Evolutionary conservation across 2,797 vertebrate species (phyloP).

Genomic region (Poeciliopsis gracilis): DNA sequence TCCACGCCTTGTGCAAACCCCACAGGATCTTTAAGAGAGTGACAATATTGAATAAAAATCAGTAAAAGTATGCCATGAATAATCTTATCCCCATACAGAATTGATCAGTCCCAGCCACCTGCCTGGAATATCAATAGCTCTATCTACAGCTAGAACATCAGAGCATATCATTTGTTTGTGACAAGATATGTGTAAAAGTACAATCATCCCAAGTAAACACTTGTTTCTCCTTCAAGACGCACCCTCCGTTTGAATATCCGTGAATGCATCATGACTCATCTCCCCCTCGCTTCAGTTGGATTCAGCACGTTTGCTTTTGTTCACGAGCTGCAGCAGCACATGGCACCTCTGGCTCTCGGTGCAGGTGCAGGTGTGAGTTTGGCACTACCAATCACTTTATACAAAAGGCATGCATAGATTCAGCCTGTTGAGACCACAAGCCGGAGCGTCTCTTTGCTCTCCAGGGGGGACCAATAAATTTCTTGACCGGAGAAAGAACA

Average conservation of each 20-base stretch:
- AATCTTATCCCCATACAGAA: slow-evolving; percentile 67
- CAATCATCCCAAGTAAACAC: slow-evolving; percentile 68
- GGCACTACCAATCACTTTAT: slow-evolving; percentile 66
- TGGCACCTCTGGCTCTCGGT: slow-evolving; percentile 57
- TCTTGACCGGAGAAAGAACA: slow-evolving; percentile 32
- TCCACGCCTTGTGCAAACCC: slow-evolving; percentile 50
- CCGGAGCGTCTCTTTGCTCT: slow-evolving; percentile 40
- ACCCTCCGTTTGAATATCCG: slow-evolving; percentile 15
- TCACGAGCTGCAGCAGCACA: slow-evolving; percentile 61
- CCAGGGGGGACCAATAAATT: slow-evolving; percentile 12
- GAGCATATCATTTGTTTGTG: slow-evolving; percentile 44
- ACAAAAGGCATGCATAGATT: slow-evolving; percentile 82
- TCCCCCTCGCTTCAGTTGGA: slow-evolving; percentile 16
- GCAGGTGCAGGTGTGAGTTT: slow-evolving; percentile 65
- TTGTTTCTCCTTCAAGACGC: slow-evolving; percentile 39
- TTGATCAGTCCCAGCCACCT: slow-evolving; percentile 73
- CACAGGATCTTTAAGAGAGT: slow-evolving; percentile 60
- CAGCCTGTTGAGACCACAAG: slow-evolving; percentile 72
- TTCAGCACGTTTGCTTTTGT: slow-evolving; percentile 23
- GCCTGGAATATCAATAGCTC: slow-evolving; percentile 70
- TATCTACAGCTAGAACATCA: slow-evolving; percentile 60
- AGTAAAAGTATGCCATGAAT: slow-evolving; percentile 69
- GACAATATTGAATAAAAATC: slow-evolving; percentile 66
- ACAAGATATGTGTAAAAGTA: slow-evolving; percentile 59
- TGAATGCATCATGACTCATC: slow-evolving; percentile 20